Evolutionary conservation across 2,888 invertebrate species (phyloP).

Genomic region (Stenodera caucasica): DNA sequence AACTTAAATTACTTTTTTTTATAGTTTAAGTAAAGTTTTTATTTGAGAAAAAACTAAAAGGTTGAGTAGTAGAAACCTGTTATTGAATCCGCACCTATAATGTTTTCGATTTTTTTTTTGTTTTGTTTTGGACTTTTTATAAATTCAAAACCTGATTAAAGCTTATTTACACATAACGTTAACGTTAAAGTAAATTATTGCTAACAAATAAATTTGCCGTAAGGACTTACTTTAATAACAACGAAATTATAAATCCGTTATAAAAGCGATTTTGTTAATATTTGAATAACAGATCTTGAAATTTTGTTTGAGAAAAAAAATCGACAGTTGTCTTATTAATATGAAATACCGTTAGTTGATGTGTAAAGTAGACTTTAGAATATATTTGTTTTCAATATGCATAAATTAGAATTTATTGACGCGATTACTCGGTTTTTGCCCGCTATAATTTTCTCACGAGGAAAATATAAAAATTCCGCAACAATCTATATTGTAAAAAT

Average conservation of each 20-base stretch:
- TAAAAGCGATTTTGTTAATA: background rate
- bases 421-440: no score
- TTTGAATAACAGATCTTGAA: background rate
- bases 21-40: background rate
- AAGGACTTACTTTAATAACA: background rate
- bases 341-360: background rate
- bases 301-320: no score
- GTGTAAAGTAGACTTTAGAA: background rate
- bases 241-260: background rate
- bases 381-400: no score
- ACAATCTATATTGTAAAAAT: no score
- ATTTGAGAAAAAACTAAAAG: background rate
- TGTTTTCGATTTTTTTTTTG: background rate
- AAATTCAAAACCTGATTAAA: constrained; percentile 10
- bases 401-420: no score
- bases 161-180: background rate
- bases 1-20: background rate
- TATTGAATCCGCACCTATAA: background rate
- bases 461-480: no score
- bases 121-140: background rate
- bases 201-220: background rate
- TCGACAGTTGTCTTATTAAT: background rate
- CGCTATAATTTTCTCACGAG: no score
- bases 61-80: background rate
- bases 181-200: background rate